phyloP scores from a whole-genome alignment of 1,140 invertebrate genomes.

The Pteromalus puparum region DNA sequence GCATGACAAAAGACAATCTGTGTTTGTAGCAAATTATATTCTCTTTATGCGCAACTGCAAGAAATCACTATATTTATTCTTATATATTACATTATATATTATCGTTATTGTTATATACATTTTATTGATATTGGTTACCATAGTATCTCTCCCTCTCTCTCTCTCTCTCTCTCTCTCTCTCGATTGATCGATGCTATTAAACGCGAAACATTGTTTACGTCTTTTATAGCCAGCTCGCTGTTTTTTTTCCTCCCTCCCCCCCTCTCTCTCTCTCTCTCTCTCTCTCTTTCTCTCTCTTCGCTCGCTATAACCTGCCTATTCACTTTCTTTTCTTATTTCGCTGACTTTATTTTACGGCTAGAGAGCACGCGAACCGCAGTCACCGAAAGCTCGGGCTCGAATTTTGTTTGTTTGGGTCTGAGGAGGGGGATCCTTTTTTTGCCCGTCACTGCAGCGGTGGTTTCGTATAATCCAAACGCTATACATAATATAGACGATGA shows the following conservation, averaged over 20 bases:
- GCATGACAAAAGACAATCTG: slow-evolving; percentile 73
- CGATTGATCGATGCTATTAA: background rate
- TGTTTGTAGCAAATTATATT: slow-evolving; percentile 74
- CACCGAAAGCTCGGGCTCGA: background rate
- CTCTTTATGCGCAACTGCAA: slow-evolving; percentile 71
- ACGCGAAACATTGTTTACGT: background rate
- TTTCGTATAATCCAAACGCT: slow-evolving; percentile 2
- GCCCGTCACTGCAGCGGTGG: background rate
- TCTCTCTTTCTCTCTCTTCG: background rate
- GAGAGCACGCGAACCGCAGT: background rate
- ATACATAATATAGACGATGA: slow-evolving; percentile 35
- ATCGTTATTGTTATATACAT: slow-evolving; percentile 55
- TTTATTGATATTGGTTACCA: slow-evolving; percentile 37
- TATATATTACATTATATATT: slow-evolving; percentile 52
- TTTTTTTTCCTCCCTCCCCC: no score
- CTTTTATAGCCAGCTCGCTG: background rate
- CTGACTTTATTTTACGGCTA: background rate
- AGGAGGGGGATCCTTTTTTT: background rate
- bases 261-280: background rate
- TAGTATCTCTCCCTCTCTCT: background rate
- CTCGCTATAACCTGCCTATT: background rate
- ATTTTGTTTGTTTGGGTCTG: slow-evolving; percentile 2
- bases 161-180: background rate
- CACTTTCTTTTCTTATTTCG: slow-evolving; percentile 13
- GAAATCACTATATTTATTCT: slow-evolving; percentile 62